Evolutionary conservation across 2,113 vertebrate genomes (phyloP).

Genomic region (Felis chaus): DNA sequence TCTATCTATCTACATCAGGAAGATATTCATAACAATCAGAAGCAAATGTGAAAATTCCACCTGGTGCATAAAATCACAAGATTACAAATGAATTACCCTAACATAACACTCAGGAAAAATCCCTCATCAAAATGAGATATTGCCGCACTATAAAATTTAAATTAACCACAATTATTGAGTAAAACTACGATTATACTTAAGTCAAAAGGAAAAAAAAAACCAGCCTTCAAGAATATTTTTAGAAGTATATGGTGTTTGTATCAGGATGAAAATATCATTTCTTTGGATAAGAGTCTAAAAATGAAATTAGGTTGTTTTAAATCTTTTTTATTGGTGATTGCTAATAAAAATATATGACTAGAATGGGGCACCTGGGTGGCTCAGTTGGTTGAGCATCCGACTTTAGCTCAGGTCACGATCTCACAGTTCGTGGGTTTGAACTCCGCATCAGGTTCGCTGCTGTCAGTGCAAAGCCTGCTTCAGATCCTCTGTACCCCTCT

Average conservation of each 20-base stretch:
- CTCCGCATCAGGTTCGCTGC: no score
- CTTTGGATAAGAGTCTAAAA: constrained; percentile 10
- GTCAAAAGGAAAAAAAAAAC: neutral
- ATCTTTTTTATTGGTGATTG: neutral
- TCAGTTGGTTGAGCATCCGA: no score
- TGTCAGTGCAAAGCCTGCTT: no score
- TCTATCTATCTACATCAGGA: neutral
- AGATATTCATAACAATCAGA: constrained; percentile 62
- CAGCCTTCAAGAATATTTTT: neutral
- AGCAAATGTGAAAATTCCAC: constrained; percentile 71
- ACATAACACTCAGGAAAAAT: constrained; percentile 67
- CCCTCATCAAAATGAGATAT: constrained; percentile 66
- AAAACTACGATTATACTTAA: constrained; percentile 51
- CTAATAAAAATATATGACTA: constrained; percentile 55
- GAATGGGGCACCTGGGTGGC: no score
- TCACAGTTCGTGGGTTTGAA: no score
- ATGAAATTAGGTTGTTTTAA: neutral
- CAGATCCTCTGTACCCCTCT: no score
- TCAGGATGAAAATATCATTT: neutral
- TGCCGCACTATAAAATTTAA: constrained; percentile 61
- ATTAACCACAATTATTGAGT: constrained; percentile 56
- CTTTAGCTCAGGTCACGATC: no score
- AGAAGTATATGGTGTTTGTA: neutral
- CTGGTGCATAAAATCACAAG: constrained; percentile 63
- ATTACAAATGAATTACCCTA: constrained; percentile 68